Evolutionary conservation across 1,140 invertebrate species (phyloP).

Genomic region (Ceratina japonica): DNA sequence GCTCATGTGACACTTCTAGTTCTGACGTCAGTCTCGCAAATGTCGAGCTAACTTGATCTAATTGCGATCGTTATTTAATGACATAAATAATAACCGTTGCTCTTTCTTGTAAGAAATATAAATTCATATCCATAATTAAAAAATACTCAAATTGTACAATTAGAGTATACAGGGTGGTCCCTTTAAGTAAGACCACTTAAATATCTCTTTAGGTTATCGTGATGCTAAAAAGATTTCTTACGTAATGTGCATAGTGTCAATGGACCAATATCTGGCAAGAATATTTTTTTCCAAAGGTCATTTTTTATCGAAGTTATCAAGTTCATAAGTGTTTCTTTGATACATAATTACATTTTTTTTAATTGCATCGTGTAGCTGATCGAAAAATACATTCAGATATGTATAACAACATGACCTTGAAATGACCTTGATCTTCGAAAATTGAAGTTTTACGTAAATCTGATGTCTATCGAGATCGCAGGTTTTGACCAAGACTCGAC

Average conservation of each 20-base stretch:
- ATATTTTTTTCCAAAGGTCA: background rate
- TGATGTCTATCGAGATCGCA: background rate
- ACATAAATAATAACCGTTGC: no score
- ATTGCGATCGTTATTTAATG: no score
- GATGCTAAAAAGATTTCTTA: background rate
- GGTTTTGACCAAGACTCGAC: background rate
- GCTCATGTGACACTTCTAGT: no score
- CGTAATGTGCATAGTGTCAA: constrained; percentile 7
- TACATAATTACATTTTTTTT: background rate
- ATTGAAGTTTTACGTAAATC: background rate
- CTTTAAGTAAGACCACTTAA: constrained; percentile 8
- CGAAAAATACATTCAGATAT: background rate
- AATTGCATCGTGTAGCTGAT: constrained; percentile 1
- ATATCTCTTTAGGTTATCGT: background rate
- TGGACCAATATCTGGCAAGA: constrained; percentile 2
- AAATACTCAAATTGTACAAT: no score
- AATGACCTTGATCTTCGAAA: constrained; percentile 6
- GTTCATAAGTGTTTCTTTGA: background rate
- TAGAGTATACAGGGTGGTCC: constrained; percentile 9
- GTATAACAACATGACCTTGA: background rate
- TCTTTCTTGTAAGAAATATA: no score
- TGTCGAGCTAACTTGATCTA: no score
- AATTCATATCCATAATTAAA: no score
- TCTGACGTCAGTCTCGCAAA: no score
- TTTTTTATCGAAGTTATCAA: background rate